These are phyloP conservation scores for Andrena chrysosceles DNA, from an alignment of 2,888 invertebrate genomes.

Conservation along the genomic window DNA sequence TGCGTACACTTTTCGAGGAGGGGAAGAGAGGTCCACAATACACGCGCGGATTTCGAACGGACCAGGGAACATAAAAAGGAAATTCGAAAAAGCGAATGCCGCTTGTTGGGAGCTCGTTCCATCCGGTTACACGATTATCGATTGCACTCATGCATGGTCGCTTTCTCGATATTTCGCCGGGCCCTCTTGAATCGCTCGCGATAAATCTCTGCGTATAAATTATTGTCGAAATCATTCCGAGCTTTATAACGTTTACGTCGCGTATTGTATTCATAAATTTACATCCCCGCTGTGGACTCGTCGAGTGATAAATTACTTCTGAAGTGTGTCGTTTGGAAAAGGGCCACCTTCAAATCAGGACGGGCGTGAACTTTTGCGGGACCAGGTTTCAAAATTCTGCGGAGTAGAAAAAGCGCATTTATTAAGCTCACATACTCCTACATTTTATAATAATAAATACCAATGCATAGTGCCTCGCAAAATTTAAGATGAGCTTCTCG, in stretches of 20 bases:
- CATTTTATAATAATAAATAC: too few relatives aligned
- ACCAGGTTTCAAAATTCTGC: too few relatives aligned
- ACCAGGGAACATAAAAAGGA: constrained; percentile 21
- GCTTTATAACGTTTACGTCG: neutral
- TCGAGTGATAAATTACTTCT: too few relatives aligned
- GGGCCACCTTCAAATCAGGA: too few relatives aligned
- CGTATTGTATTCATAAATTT: too few relatives aligned
- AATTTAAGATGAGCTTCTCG: too few relatives aligned
- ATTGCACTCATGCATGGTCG: constrained; percentile 21
- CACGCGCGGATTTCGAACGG: constrained; percentile 15
- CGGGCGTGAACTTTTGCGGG: too few relatives aligned
- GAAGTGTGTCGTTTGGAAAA: too few relatives aligned
- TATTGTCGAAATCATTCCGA: neutral
- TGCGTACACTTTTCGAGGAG: constrained; percentile 11
- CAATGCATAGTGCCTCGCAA: too few relatives aligned
- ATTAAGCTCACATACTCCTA: too few relatives aligned
- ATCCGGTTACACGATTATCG: constrained; percentile 46
- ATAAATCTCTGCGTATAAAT: constrained; percentile 24
- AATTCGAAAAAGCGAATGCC: constrained; percentile 30
- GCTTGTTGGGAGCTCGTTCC: constrained; percentile 35
- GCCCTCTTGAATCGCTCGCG: neutral
- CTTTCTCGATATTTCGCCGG: constrained; percentile 27
- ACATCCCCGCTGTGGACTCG: too few relatives aligned
- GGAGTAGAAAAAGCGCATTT: too few relatives aligned
- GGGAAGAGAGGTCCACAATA: neutral